Percentiles rank a stretch among this genome's conserved stretches.
These are phyloP conservation scores for Dione vanillae DNA, from an alignment of 2,888 invertebrate genomes.

Conservation along the genomic window DNA sequence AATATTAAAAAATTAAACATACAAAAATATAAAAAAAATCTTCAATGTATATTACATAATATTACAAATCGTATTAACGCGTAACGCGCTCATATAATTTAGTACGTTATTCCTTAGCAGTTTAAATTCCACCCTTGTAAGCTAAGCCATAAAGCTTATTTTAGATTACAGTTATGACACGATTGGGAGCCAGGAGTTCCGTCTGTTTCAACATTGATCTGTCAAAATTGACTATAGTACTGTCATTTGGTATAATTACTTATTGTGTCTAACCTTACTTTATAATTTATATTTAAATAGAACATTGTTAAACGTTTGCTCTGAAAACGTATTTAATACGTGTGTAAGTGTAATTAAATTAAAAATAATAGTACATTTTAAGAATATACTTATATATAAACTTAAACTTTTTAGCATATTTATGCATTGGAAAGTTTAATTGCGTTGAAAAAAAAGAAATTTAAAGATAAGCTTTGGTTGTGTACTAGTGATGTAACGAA, in stretches of 20 bases:
- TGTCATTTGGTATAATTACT: constrained; percentile 21
- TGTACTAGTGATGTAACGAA: too few species aligned
- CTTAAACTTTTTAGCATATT: too few species aligned
- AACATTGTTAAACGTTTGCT: neutral
- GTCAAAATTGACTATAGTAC: constrained; percentile 48
- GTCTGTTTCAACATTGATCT: constrained; percentile 69
- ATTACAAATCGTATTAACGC: constrained; percentile 35
- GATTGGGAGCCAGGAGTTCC: constrained; percentile 64
- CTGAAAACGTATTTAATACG: too few species aligned
- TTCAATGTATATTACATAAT: constrained; percentile 53
- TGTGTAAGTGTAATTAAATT: too few species aligned
- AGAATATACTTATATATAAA: too few species aligned
- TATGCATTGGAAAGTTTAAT: too few species aligned
- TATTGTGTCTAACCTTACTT: neutral
- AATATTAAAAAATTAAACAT: neutral
- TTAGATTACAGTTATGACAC: constrained; percentile 29
- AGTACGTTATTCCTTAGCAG: constrained; percentile 45
- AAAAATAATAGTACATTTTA: too few species aligned
- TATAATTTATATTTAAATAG: neutral
- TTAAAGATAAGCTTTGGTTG: too few species aligned
- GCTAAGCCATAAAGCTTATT: constrained; percentile 42
- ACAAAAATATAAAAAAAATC: constrained; percentile 31
- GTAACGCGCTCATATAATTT: constrained; percentile 48
- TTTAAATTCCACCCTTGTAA: constrained; percentile 45
- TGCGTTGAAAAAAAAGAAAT: too few species aligned